phyloP scores from a whole-genome alignment of 53 echinoderm and acorn worm genomes.

The Pentamera pediparva region DNA sequence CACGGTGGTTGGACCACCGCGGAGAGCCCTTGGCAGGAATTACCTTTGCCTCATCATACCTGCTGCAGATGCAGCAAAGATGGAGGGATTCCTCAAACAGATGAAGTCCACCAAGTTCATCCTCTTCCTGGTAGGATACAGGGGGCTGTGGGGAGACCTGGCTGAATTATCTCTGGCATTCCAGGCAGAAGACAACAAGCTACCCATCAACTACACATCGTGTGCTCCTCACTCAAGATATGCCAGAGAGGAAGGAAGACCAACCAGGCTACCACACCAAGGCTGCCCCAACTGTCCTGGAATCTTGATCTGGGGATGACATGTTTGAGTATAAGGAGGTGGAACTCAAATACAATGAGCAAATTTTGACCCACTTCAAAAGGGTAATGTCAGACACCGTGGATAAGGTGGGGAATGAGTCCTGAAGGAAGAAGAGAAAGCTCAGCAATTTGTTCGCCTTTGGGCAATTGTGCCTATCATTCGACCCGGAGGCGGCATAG shows the following conservation, averaged over 20 bases:
- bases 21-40: conserved; percentile 12
- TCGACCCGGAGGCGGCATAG: too few relatives aligned
- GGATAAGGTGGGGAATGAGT: too few relatives aligned
- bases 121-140: too few relatives aligned
- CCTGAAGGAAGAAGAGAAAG: too few relatives aligned
- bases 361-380: not conserved
- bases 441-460: too few relatives aligned
- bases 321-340: too few relatives aligned
- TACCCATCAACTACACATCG: not conserved
- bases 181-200: too few relatives aligned
- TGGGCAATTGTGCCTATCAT: too few relatives aligned
- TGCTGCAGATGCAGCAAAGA: too few relatives aligned
- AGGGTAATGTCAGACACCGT: not conserved
- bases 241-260: not conserved
- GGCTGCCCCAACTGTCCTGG: not conserved
- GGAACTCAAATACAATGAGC: not conserved
- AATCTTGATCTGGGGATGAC: not conserved
- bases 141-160: not conserved
- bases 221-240: not conserved
- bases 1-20: too few relatives aligned
- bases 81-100: not conserved
- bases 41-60: not conserved
- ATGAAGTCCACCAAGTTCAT: too few relatives aligned
- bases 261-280: not conserved
- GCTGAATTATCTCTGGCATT: not conserved